phyloP scores from a whole-genome alignment of 30 jellyfish, hydroid and myxozoan species.

The Catostylus mosaicus region DNA sequence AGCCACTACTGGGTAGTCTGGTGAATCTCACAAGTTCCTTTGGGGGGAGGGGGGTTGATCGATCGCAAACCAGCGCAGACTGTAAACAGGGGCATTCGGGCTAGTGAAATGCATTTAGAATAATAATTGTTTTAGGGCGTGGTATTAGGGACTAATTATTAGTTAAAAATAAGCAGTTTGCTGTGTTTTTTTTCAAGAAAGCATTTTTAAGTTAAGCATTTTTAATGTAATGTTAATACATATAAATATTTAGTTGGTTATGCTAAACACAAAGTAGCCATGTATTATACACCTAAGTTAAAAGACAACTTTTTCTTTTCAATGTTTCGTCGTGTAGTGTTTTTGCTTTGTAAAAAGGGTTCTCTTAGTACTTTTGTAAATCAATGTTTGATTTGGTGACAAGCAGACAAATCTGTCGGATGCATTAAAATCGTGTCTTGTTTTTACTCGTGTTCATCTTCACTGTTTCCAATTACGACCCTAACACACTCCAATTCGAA shows the following conservation, averaged over 20 bases:
- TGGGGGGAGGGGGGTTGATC: too few relatives aligned
- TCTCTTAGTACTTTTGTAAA: neutral
- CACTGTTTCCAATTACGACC: neutral
- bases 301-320: neutral
- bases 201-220: too few relatives aligned
- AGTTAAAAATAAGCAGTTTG: too few relatives aligned
- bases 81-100: too few relatives aligned
- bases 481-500: neutral
- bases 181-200: too few relatives aligned
- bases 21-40: too few relatives aligned
- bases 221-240: too few relatives aligned
- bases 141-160: too few relatives aligned
- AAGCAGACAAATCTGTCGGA: constrained; percentile 20
- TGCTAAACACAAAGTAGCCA: neutral
- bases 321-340: constrained; percentile 1
- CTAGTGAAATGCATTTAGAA: too few relatives aligned
- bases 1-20: too few relatives aligned
- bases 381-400: constrained; percentile 23
- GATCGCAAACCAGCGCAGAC: too few relatives aligned
- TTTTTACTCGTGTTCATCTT: neutral
- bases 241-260: neutral
- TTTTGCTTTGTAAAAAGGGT: neutral
- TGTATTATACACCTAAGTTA: neutral
- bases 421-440: constrained; percentile 10
- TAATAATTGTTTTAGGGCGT: too few relatives aligned